Conservation (phyloP, 1,140 invertebrate species). For the Batillaria attramentaria region DNA sequence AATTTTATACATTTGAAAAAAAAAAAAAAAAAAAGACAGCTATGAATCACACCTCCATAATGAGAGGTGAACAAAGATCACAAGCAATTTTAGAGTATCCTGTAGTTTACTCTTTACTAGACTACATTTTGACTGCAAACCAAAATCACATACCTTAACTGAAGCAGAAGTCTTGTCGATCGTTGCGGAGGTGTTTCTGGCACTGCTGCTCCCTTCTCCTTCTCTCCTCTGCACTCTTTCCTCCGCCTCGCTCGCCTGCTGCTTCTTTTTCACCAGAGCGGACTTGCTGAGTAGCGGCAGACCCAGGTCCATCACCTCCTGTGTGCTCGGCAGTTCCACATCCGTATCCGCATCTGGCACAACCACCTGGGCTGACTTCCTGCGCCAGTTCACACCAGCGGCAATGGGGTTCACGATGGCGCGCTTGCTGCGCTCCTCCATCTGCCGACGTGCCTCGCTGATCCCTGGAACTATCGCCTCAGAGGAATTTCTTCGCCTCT, state of each 20-base stretch:
- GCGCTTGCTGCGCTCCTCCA: neutral
- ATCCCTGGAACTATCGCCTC: no score
- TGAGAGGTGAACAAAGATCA: no score
- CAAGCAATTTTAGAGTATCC: neutral
- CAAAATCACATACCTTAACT: neutral
- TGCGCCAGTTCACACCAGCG: neutral
- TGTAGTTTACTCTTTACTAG: neutral
- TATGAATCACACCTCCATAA: no score
- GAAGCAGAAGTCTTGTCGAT: neutral
- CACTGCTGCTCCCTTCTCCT: neutral
- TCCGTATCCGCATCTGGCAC: constrained; percentile 9
- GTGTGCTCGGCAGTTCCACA: constrained; percentile 36
- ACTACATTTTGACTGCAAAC: neutral
- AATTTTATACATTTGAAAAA: no score
- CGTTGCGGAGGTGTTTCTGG: neutral
- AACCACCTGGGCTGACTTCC: neutral
- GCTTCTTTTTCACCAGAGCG: constrained; percentile 12
- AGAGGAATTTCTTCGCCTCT: no score
- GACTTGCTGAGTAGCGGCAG: constrained; percentile 28
- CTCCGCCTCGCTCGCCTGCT: constrained; percentile 5
- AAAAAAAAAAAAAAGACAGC: no score
- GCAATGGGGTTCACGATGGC: neutral
- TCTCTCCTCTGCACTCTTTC: neutral
- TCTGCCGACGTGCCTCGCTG: neutral
- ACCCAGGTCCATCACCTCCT: constrained; percentile 31